These are phyloP conservation scores for Pygocentrus nattereri DNA, from an alignment of 2,797 vertebrate species.

Conservation along the genomic window DNA sequence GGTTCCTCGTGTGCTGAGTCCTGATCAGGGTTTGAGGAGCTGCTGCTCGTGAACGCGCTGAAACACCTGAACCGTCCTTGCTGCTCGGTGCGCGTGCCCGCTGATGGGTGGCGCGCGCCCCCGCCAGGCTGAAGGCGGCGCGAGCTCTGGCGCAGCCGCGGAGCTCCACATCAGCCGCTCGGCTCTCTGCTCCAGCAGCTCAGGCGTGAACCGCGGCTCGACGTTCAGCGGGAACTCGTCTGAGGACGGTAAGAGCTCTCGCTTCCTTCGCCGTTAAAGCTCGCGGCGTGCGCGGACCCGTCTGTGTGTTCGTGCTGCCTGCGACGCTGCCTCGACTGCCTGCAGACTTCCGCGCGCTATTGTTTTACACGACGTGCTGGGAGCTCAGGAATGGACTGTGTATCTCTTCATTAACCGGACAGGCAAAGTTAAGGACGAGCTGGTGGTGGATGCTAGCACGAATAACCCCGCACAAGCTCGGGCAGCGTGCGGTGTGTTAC, in stretches of 20 bases:
- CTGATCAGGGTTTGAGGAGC: background rate
- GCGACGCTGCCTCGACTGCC: slow-evolving; percentile 20
- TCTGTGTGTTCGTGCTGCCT: slow-evolving; percentile 23
- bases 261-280: background rate
- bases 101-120: slow-evolving; percentile 61
- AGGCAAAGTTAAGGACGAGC: slow-evolving; percentile 3
- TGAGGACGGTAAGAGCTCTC: slow-evolving; percentile 55
- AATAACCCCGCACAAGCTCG: background rate
- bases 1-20: background rate
- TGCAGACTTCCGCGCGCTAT: slow-evolving; percentile 5
- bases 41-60: background rate
- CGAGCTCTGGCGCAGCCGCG: slow-evolving; percentile 4
- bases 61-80: slow-evolving; percentile 33
- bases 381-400: slow-evolving; percentile 30
- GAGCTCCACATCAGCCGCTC: slow-evolving; percentile 28
- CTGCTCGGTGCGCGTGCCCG: slow-evolving; percentile 58
- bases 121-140: slow-evolving; percentile 5
- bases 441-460: background rate
- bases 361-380: background rate
- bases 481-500: background rate
- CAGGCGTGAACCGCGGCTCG: slow-evolving; percentile 8
- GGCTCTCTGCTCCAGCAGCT: slow-evolving; percentile 49
- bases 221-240: slow-evolving; percentile 4
- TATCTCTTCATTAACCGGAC: slow-evolving; percentile 16
- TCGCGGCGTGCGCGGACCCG: slow-evolving; percentile 14